Evolutionary conservation across 2,888 invertebrate species (phyloP), one percentile per base, ranked within the genome.

Genomic region (Acanthosepion pharaonis): DNA sequence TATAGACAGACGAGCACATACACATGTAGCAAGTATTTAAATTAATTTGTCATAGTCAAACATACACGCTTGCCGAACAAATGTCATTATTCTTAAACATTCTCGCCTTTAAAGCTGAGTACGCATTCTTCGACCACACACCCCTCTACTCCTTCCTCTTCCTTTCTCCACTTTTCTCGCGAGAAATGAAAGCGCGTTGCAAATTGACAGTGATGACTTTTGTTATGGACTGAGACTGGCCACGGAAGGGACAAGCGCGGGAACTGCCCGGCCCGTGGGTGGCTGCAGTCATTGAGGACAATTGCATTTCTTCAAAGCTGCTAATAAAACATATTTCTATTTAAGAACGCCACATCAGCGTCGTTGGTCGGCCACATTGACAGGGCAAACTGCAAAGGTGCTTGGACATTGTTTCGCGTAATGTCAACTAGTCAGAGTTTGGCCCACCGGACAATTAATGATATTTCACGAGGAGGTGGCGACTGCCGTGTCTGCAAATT

Each of bases 311-410:
- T 59, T 5, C 59, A 59, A 33, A n/a, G n/a, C n/a, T 15, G 78
- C 78, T 78, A 78, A 78, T 78, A 78, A 78, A 78, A 33, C 78
- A 78, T 78, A 78, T 78, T 78, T 78, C 78, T 78, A 78, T 78
- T 78, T 78, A 78, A 5, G n/a, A 78, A 78, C 11, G 78, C 78
- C 78, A 11, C 4, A 33, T n/a, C 78, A 78, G 78, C 18, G 11
- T 78, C 33, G n/a, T n/a, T n/a, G 33, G n/a, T 78, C 33, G 78
- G n/a, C 33, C n/a, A n/a, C n/a, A 18, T 78, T 78, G 78, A 78
- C 78, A 78, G 78, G 15, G 9, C 33, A 9, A 23, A n/a, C 33
- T 11, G n/a, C 33, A 78, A 78, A 78, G n/a, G 78, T 33, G 78
- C 78, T 78, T 78, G 78, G 78, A 78, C 78, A 33, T 78, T 78